Evolutionary conservation across 2,797 vertebrate species (phyloP), one percentile per base, ranked within the genome.

Genomic region (Hippopotamyrus pictus): DNA sequence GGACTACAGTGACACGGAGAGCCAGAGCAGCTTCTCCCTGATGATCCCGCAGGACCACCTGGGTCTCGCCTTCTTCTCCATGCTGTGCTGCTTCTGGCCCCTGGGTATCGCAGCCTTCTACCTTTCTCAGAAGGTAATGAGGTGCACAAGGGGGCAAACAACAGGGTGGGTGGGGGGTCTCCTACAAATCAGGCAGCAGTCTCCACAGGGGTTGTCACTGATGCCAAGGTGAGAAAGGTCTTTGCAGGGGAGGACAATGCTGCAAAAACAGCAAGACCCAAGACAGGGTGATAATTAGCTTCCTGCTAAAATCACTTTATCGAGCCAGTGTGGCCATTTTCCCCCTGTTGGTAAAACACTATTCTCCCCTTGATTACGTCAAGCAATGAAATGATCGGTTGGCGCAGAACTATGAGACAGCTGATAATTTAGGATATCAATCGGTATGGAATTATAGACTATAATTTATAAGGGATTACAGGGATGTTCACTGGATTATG

Each of bases 71-170:
- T 97, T 98, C 87, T 98, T 98, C 95, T 98, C 97, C 86, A 97
- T 98, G 97, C 96, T 98, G 84, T 98, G 97, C 92, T 98, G 97
- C 91, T 98, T 98, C 95, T 98, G 97, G 97, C 97, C 97, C 2
- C 93, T 97, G 90, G 97, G 97, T 92, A 98, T 98, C 0, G 97
- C 96, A 9, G 97, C 97, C 50, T 98, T 98, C 94, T 98, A 97
- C 94, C 95, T 98, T 89, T 97, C 97, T 89, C 97, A 98, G 93
- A 98, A 98, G 97, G 97, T 98, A 94, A 93, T 93, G 2, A 8
- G 79, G 79, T n/a, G 37, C 6, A 83, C n/a, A n/a, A 48, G 44
- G 79, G 44, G 19, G 44, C 37, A 83, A 48, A n/a, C 1, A 12
- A 83, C 6, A 3, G n/a, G 8, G 29, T 3, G 69, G 76, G n/a